Base-by-base conservation (phyloP, 2,113 vertebrate species). In the Oostethus manadensis region DNA sequence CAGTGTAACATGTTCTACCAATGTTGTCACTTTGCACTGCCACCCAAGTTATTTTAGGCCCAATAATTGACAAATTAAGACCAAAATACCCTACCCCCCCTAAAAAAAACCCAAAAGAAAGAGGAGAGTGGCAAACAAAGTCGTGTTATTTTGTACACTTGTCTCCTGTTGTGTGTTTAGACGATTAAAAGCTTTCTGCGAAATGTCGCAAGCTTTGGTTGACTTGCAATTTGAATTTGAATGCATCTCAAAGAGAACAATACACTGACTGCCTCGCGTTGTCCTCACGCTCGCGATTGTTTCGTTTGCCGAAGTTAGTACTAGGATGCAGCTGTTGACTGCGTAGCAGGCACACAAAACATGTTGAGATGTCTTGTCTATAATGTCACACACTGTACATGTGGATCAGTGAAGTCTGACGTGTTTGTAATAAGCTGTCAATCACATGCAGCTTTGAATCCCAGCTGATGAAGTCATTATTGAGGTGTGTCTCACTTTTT, bases 1-100 rank as follows among this genome's bases (percentile, higher is more conserved):
- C 66, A 67, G 0, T 66, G 51, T 72, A 84, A 83, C 70, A 79
- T 76, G 76, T 74, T 74, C 70, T 35, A 76, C 71, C 56, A 62
- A 77, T 79, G 68, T 80, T 76, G 77, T 82, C 78, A 69, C 58
- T 72, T 71, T 53, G 68, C 57, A 58, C 38, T 57, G 20, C 50
- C 63, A 68, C 66, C 71, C 55, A 60, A 75, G 78, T 75, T 83
- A 86, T 86, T 86, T 84, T 77, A 26, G 65, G 74, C 64, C 10
- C 68, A 43, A 43, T 76, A 79, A 76, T 74, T 80, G 74, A 73
- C 76, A 83, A 82, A 84, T 79, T 80, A 82, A 81, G 76, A 80
- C 62, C 77, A 82, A 82, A 80, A 71, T 55, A 55, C 18, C 18
- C 38, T 42, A 81, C 69, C 65, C 29, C 17, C 23, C 29, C 16